Evolutionary conservation across 2,888 invertebrate genomes (phyloP), one percentile per base, ranked within the genome.

Genomic region (Ormyrus thymus): DNA sequence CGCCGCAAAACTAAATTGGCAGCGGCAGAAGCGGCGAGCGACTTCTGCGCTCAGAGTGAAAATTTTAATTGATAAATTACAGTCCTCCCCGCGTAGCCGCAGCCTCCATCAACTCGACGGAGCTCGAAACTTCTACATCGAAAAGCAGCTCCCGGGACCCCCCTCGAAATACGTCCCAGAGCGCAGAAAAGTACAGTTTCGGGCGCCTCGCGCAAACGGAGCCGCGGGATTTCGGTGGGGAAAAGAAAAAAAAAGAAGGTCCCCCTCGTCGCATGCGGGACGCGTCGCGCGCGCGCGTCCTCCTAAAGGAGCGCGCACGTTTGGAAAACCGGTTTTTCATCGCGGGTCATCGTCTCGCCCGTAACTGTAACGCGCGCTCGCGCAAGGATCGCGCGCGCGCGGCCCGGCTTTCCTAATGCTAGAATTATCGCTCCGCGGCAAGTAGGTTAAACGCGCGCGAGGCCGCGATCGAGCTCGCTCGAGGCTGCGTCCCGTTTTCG

Each of bases 371-470:
- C 83, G 78, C 69, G 78, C 15, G 2, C 56, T 13, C n/a, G 29
- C 51, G 61, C 58, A 68, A 55, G 68, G 61, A 81, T 84, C 82
- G 83, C 79, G 83, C n/a, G n/a, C n/a, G 29, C 3, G 4, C 29
- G 4, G 29, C 29, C 83, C 29, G 78, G 83, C 82, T 85, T 85
- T 84, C 82, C 84, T 85, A 85, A 85, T 81, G 80, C 84, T 83
- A 65, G 78, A 82, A 83, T 81, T 81, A 82, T 81, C 82, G 59
- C 9, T 56, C 46, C 11, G 13, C 55, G 58, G 76, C 81, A 86
- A 85, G 86, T 87, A 86, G 86, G 84, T 85, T 86, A 85, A 82
- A 65, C 9, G 43, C 75, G 65, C 78, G 81, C 62, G 58, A 51
- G 48, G 29, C 6, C 71, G 61, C 48, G 4, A 29, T 29, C 29